Evolutionary conservation across 2,797 vertebrate genomes (phyloP).

Genomic region (Peromyscus nudipes): DNA sequence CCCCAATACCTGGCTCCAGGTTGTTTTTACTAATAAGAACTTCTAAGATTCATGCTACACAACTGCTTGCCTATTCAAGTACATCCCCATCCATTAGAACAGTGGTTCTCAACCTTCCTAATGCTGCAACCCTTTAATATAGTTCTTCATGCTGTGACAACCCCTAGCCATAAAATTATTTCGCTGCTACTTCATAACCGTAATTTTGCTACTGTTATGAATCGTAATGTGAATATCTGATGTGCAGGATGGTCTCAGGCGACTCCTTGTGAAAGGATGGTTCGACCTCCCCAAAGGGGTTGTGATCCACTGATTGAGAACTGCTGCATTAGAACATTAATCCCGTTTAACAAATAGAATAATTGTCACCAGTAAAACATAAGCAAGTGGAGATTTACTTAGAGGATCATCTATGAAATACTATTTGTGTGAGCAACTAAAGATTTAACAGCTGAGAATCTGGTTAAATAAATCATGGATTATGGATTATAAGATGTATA

Average conservation of each 20-base stretch:
- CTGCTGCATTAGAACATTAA: not conserved
- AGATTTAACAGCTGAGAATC: slow-evolving; percentile 14
- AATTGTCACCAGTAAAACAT: slow-evolving; percentile 50
- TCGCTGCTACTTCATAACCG: not conserved
- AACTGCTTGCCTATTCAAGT: not conserved
- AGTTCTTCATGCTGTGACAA: not conserved
- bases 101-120: not conserved
- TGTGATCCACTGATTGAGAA: not conserved
- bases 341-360: not conserved
- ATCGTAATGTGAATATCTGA: not conserved
- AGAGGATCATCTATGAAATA: not conserved
- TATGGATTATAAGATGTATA: not conserved
- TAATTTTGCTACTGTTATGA: not conserved
- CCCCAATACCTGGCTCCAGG: too few relatives aligned
- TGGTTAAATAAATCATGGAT: slow-evolving; percentile 23
- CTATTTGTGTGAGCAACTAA: slow-evolving; percentile 36
- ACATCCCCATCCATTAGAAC: not conserved
- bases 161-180: not conserved
- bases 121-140: not conserved
- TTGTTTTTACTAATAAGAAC: too few relatives aligned
- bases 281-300: not conserved
- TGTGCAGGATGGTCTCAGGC: not conserved
- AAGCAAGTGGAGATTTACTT: slow-evolving; percentile 39
- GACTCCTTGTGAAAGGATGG: not conserved
- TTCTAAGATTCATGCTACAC: not conserved